Conservation (phyloP, 2,888 invertebrate species). For the Raillietiella orientalis region DNA sequence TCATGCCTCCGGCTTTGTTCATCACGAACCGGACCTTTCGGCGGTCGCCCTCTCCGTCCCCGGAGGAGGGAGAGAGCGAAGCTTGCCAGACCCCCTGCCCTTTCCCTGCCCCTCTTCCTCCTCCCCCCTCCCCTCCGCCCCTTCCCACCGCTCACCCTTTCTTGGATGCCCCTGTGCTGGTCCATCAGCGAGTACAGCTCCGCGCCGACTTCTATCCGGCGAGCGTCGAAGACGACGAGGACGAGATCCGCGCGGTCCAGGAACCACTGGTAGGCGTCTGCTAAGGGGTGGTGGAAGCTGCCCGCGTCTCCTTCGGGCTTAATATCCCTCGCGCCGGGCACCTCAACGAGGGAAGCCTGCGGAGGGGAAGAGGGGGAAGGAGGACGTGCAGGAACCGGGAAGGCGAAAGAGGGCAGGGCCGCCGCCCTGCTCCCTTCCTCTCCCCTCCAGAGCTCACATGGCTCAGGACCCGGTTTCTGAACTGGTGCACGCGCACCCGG, state of each 20-base stretch:
- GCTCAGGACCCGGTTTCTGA: no score
- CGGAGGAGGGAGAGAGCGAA: no score
- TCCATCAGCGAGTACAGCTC: constrained; percentile 81
- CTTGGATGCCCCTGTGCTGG: constrained; percentile 71
- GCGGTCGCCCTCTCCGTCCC: no score
- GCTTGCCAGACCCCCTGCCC: no score
- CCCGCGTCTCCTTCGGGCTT: constrained; percentile 42
- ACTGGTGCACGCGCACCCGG: no score
- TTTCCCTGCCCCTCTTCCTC: no score
- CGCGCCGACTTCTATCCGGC: constrained; percentile 74
- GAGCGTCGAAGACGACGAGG: constrained; percentile 76
- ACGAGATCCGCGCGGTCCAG: constrained; percentile 83
- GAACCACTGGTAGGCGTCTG: constrained; percentile 90
- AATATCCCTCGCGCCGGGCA: constrained; percentile 77
- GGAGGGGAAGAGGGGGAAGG: constrained; percentile 6
- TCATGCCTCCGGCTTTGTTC: constrained; percentile 76
- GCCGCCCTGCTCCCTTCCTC: no score
- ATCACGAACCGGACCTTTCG: constrained; percentile 71
- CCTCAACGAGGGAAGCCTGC: constrained; percentile 78
- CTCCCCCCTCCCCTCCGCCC: no score
- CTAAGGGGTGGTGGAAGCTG: constrained; percentile 70
- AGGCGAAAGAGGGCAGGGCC: background rate
- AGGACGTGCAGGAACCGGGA: background rate
- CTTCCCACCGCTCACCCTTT: constrained; percentile 40
- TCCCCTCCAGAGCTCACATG: constrained; percentile 9